phyloP scores from a whole-genome alignment of 2,797 vertebrate species.

The Premnoplex brunnescens region DNA sequence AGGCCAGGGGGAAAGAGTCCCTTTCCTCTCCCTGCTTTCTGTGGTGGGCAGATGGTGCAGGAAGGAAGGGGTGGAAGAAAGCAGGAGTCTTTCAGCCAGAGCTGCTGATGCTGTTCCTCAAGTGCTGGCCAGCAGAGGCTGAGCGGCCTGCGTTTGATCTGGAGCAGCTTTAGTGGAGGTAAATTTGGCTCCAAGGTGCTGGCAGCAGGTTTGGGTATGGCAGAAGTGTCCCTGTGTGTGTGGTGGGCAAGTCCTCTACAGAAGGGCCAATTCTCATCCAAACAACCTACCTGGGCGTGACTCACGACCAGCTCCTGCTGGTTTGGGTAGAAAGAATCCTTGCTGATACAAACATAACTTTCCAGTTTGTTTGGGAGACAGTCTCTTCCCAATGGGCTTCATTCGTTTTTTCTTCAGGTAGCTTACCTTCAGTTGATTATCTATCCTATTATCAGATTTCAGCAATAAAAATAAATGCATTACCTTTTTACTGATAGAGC shows the following conservation, averaged over 20 bases:
- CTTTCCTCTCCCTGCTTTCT: neutral
- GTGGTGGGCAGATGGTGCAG: neutral
- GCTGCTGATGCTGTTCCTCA: neutral
- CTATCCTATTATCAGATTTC: neutral
- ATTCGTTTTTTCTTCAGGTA: neutral
- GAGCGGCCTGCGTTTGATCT: neutral
- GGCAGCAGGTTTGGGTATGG: fast-evolving
- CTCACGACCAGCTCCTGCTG: neutral
- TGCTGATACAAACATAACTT: neutral
- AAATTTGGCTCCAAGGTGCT: neutral
- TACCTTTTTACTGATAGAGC: neutral
- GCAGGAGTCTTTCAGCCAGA: neutral
- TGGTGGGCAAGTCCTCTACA: neutral
- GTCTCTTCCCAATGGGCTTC: neutral
- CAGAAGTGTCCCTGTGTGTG: neutral
- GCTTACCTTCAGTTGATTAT: neutral
- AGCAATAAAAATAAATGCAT: neutral
- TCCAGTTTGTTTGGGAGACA: neutral
- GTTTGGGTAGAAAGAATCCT: neutral
- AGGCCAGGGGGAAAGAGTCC: neutral
- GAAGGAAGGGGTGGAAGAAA: neutral
- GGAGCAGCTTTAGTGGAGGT: neutral
- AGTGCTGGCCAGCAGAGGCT: neutral
- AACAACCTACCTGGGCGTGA: neutral
- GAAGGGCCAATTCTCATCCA: neutral